phyloP scores from a whole-genome alignment of 1,140 invertebrate species.

The Atta texana region DNA sequence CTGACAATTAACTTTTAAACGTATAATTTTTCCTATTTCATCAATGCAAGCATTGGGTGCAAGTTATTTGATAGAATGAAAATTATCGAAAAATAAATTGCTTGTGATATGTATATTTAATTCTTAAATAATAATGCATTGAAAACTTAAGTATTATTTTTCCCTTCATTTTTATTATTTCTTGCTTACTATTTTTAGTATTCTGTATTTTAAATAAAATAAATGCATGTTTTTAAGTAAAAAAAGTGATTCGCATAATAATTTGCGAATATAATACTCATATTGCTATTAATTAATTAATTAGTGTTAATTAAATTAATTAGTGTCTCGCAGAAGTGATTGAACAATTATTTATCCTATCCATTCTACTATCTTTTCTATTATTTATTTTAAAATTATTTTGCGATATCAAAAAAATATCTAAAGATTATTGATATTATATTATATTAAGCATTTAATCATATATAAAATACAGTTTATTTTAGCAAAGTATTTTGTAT shows the following conservation, averaged over 20 bases:
- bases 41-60: too few species aligned
- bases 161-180: too few species aligned
- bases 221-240: not conserved
- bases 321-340: not conserved
- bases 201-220: too few species aligned
- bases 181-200: too few species aligned
- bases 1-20: conserved; percentile 48
- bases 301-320: conserved; percentile 10
- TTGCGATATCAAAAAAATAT: too few species aligned
- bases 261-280: not conserved
- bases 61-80: not conserved
- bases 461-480: too few species aligned
- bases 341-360: not conserved
- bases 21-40: conserved; percentile 23
- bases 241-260: not conserved
- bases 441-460: too few species aligned
- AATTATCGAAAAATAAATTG: conserved; percentile 13
- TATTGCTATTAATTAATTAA: conserved; percentile 1
- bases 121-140: too few species aligned
- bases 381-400: not conserved
- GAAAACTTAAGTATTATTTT: too few species aligned
- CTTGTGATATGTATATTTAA: conserved; percentile 1
- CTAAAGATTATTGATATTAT: too few species aligned
- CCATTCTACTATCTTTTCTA: not conserved
- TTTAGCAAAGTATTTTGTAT: too few species aligned